phyloP scores from a whole-genome alignment of 2,888 invertebrate species.

The Polymixis flavicincta region DNA sequence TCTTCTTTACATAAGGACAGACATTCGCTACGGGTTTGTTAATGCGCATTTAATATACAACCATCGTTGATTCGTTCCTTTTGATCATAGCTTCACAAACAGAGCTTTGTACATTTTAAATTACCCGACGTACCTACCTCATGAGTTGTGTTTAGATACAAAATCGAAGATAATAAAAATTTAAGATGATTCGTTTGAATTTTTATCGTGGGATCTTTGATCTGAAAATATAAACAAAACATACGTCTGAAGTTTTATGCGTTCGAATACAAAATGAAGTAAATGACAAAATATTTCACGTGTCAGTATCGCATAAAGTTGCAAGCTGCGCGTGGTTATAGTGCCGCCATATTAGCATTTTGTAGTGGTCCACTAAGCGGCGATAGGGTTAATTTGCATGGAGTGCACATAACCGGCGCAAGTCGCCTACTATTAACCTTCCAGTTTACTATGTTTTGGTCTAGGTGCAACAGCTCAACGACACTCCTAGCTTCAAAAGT shows the following conservation, averaged over 20 bases:
- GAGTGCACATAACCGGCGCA: slow-evolving; percentile 41
- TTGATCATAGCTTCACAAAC: slow-evolving; percentile 17
- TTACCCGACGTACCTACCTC: neutral
- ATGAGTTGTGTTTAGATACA: neutral
- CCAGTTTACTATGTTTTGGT: slow-evolving; percentile 45
- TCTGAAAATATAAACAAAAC: slow-evolving; percentile 18
- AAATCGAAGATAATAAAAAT: slow-evolving; percentile 1
- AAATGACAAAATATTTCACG: slow-evolving; percentile 29
- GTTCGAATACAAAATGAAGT: slow-evolving; percentile 19
- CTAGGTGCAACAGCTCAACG: slow-evolving; percentile 17
- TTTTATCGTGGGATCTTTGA: slow-evolving; percentile 17
- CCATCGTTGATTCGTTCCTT: slow-evolving; percentile 12
- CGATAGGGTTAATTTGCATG: slow-evolving; percentile 47
- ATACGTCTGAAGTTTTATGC: slow-evolving; percentile 11
- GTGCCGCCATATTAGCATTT: slow-evolving; percentile 39
- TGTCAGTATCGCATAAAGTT: slow-evolving; percentile 29
- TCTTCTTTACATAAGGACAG: slow-evolving; percentile 40
- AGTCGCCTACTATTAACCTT: slow-evolving; percentile 33
- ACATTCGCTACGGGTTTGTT: slow-evolving; percentile 17
- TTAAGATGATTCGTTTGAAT: slow-evolving; percentile 3
- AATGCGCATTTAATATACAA: slow-evolving; percentile 31
- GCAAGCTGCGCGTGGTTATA: slow-evolving; percentile 19
- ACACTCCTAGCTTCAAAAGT: neutral
- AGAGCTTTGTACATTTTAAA: slow-evolving; percentile 43
- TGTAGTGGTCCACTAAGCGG: slow-evolving; percentile 26